Conservation (phyloP, 2,797 vertebrate species). For the Paedocypris micromegethes region DNA sequence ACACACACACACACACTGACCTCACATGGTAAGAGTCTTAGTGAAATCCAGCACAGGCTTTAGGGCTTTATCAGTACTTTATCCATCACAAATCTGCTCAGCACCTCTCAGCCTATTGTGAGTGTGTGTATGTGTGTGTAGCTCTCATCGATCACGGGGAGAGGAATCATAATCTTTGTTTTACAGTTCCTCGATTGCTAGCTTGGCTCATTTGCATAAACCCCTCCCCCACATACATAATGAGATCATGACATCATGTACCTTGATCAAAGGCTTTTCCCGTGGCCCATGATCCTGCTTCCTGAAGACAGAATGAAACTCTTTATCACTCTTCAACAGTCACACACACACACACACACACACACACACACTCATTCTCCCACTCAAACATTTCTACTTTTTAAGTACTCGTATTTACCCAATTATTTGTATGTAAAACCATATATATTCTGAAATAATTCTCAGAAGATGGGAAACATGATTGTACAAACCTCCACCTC, state of each 20-base stretch:
- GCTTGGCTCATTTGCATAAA: conserved; percentile 29
- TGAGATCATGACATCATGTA: conserved; percentile 57
- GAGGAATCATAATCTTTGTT: conserved; percentile 30
- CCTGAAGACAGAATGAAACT: conserved; percentile 63
- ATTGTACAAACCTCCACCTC: conserved; percentile 96
- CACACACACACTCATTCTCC: too few species aligned
- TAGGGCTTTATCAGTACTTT: conserved; percentile 56
- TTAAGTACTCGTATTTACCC: not conserved
- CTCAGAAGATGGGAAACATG: conserved; percentile 29
- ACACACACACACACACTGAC: conserved; percentile 54
- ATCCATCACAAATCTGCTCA: conserved; percentile 66
- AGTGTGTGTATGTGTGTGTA: conserved; percentile 34
- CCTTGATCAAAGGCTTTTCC: conserved; percentile 90
- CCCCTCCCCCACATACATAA: not conserved
- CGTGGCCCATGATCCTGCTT: conserved; percentile 88
- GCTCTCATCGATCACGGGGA: conserved; percentile 34
- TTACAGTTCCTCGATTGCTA: conserved; percentile 18
- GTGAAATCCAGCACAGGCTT: conserved; percentile 71
- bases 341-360: not conserved
- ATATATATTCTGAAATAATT: too few species aligned
- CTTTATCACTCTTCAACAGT: conserved; percentile 34
- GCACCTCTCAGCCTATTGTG: conserved; percentile 69
- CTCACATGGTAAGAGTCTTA: conserved; percentile 64
- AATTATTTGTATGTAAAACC: not conserved
- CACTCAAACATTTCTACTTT: too few species aligned